phyloP scores from a whole-genome alignment of 1,140 invertebrate genomes.

The Brachionus rotundiformis region DNA sequence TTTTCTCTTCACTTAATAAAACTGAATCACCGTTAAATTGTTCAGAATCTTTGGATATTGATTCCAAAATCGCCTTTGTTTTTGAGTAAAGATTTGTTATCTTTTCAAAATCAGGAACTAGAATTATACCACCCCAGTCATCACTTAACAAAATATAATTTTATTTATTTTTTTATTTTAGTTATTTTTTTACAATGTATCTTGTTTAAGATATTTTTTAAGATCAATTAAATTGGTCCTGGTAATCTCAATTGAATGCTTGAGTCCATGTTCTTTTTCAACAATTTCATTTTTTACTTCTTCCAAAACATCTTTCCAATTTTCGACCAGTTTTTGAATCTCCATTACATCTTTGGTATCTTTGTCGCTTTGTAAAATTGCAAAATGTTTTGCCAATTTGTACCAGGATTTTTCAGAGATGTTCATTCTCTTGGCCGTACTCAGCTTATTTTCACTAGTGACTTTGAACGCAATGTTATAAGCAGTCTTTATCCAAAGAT shows the following conservation, averaged over 20 bases:
- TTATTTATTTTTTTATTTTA: background rate
- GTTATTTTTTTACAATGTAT: background rate
- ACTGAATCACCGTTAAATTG: conserved; percentile 30
- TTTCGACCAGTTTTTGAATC: conserved; percentile 59
- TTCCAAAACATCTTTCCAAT: conserved; percentile 60
- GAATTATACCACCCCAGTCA: background rate
- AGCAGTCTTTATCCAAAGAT: conserved; percentile 62
- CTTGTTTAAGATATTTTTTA: conserved; percentile 7
- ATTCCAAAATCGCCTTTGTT: background rate
- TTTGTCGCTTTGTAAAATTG: conserved; percentile 61
- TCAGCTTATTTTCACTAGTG: conserved; percentile 59
- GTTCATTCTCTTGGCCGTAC: conserved; percentile 60
- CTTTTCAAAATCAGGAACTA: conserved; percentile 1
- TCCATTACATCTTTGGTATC: conserved; percentile 60
- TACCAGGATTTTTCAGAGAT: conserved; percentile 62
- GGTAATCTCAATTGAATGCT: background rate
- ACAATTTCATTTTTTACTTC: conserved; percentile 57
- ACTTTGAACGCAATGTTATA: conserved; percentile 64
- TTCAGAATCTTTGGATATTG: background rate
- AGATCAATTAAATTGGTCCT: conserved; percentile 1
- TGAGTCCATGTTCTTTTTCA: conserved; percentile 55
- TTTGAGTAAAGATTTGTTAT: background rate
- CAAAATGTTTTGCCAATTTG: conserved; percentile 62
- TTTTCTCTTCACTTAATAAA: conserved; percentile 23
- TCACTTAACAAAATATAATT: conserved; percentile 34